Evolutionary conservation across 2,888 invertebrate species (phyloP).

Genomic region (Sinhomidia bicolor): DNA sequence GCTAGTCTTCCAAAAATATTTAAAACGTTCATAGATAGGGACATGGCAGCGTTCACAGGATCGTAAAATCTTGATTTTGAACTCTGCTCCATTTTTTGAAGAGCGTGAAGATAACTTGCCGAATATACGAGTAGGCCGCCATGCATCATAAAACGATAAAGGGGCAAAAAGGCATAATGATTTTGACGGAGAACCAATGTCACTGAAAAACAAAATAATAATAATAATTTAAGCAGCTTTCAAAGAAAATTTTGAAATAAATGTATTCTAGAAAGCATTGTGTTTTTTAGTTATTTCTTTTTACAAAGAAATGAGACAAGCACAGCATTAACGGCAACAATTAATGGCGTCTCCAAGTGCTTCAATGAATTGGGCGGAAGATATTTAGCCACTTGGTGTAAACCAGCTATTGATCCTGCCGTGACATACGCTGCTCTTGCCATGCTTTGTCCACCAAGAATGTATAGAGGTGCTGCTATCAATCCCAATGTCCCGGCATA

Average conservation of each 20-base stretch:
- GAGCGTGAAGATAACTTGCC: conserved; percentile 39
- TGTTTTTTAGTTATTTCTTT: too few species aligned
- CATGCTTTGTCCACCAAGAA: conserved; percentile 63
- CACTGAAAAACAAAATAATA: conserved; percentile 18
- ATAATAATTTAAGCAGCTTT: background rate
- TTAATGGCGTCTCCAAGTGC: conserved; percentile 39
- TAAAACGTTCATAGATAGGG: conserved; percentile 57
- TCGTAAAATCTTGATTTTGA: conserved; percentile 54
- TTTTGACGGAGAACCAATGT: conserved; percentile 20
- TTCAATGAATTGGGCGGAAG: conserved; percentile 47
- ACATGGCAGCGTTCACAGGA: conserved; percentile 69
- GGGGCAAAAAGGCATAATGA: conserved; percentile 28
- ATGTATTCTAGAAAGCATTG: too few species aligned
- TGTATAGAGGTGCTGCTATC: conserved; percentile 65
- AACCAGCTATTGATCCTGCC: conserved; percentile 48
- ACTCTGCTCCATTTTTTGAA: conserved; percentile 38
- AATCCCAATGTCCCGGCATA: conserved; percentile 58
- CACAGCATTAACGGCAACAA: conserved; percentile 46
- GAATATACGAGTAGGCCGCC: conserved; percentile 68
- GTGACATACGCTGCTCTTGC: conserved; percentile 61
- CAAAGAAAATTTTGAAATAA: too few species aligned
- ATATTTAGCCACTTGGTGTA: conserved; percentile 34
- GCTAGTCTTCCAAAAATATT: conserved; percentile 67
- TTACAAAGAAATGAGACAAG: conserved; percentile 65
- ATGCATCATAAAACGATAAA: conserved; percentile 69